These are phyloP conservation scores for Callaeas wilsoni DNA, from an alignment of 2,113 vertebrate species.

Conservation along the genomic window DNA sequence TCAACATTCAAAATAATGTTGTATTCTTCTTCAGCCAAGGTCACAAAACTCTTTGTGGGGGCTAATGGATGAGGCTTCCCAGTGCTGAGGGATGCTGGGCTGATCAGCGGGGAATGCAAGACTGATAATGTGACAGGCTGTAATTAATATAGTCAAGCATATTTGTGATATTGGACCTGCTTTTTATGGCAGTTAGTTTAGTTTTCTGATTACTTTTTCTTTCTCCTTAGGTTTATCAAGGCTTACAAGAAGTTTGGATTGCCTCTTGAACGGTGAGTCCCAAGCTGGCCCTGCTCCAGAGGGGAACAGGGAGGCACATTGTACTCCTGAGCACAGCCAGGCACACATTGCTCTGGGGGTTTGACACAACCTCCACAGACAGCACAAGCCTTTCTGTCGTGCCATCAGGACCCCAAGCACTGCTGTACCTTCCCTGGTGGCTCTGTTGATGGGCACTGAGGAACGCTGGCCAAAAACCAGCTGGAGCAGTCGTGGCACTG, in stretches of 20 bases:
- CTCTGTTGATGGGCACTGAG: not conserved
- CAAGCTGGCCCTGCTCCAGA: not conserved
- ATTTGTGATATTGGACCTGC: not conserved
- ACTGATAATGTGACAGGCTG: not conserved
- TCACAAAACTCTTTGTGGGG: not conserved
- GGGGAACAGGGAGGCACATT: not conserved
- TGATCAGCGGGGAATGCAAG: not conserved
- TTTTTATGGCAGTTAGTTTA: not conserved
- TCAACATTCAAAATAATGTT: not conserved
- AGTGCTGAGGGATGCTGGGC: not conserved
- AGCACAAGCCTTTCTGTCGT: not conserved
- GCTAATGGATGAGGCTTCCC: not conserved
- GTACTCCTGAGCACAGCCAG: not conserved
- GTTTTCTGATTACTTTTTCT: not conserved
- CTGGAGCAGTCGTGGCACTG: fast-evolving
- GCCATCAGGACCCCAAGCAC: not conserved
- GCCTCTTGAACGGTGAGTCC: conserved; percentile 90
- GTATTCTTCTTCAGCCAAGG: not conserved
- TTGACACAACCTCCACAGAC: not conserved
- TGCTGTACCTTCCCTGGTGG: not conserved
- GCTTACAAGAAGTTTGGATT: conserved; percentile 98
- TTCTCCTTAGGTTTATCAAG: conserved; percentile 89
- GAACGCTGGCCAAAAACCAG: not conserved
- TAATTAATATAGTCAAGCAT: not conserved
- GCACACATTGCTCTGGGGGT: not conserved